Evolutionary conservation across 2,797 vertebrate species (phyloP).

Genomic region (Amblyraja radiata): DNA sequence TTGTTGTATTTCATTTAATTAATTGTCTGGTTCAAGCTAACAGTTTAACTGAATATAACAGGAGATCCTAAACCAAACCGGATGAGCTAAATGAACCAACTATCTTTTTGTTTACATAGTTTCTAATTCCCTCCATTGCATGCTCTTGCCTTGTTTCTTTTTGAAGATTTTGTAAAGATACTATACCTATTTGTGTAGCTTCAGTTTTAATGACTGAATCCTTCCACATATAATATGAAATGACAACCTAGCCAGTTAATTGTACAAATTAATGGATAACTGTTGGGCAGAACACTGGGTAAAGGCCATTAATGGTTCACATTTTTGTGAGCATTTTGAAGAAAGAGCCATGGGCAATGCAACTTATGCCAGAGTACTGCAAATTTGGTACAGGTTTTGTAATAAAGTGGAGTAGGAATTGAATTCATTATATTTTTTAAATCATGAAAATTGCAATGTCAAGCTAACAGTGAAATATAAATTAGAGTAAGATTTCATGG

Average conservation of each 20-base stretch:
- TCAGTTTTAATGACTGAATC: too few species aligned
- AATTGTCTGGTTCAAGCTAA: background rate
- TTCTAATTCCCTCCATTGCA: background rate
- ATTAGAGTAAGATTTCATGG: background rate
- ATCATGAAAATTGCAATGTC: background rate
- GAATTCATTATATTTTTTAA: background rate
- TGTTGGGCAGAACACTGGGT: background rate
- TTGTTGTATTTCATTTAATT: background rate
- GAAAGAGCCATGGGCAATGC: background rate
- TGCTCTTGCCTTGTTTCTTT: background rate
- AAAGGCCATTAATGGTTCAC: background rate
- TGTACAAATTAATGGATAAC: background rate
- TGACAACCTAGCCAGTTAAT: background rate
- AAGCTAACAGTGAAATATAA: background rate
- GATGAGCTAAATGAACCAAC: background rate
- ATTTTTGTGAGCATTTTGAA: background rate
- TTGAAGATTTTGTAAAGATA: background rate
- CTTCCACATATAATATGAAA: too few species aligned
- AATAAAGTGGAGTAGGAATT: background rate
- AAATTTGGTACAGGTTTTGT: background rate
- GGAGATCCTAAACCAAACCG: background rate
- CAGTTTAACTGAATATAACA: background rate
- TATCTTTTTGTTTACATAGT: background rate
- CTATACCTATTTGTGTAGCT: too few species aligned
- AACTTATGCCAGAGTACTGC: background rate